Base-by-base conservation (phyloP, 2,797 vertebrate species). In the Saxicola maurus region DNA sequence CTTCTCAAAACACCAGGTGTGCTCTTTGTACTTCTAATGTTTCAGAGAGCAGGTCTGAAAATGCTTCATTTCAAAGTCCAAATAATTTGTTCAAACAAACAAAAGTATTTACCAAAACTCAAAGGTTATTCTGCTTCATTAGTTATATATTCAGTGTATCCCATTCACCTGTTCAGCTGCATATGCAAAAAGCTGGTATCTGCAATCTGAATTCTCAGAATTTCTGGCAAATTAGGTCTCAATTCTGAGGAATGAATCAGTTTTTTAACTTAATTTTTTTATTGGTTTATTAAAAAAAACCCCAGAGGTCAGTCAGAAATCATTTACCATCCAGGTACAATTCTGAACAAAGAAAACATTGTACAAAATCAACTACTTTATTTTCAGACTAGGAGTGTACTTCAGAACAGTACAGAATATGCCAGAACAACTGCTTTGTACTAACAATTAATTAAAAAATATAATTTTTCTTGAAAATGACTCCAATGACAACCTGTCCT, bases 301-400 rank as follows among this genome's bases (percentile, higher is more conserved):
- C 17, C 14, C 6, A 30, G 6, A 69, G 12, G 5, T 68, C 56
- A 66, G 12, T 53, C 37, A 72, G 35, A 89, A 77, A 31, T 71
- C 7, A 60, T 77, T 68, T 89, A 59, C 19, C 23, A 43, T n/a
- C 2, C 23, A 48, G 12, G 12, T 83, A 43, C 0, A 0, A 67
- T 33, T 92, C 27, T 46, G n/a, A 75, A 75, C 19, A 77, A 90
- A 71, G 31, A 82, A 33, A 7, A 56, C 25, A 21, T 4, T 49
- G 33, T 49, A 67, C 21, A 81, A 67, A 64, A 81, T 21, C 45
- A 78, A 20, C 17, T 55, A 46, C 33, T 78, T 51, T 35, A 71
- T 52, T 82, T 82, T 66, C 76, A 83, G 19, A 33, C 40, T 35
- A 46, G 31, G 77, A 77, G 19, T 0, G 0, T 31, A 69, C 33